phyloP scores from a whole-genome alignment of 1,140 invertebrate genomes.

The Apis mellifera region Amel_HAv3.1 CM009937.2:11265501-11266000 shows the following conservation, averaged over 20 bases:
- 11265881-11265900: too few relatives aligned
- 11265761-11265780: background rate
- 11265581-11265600: conserved; percentile 39
- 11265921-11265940: too few relatives aligned
- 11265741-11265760: background rate
- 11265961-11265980: too few relatives aligned
- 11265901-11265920: too few relatives aligned
- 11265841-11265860: too few relatives aligned
- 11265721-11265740: conserved; percentile 25
- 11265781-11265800: background rate
- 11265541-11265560: conserved; percentile 72
- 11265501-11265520: conserved; percentile 66
- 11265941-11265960: too few relatives aligned
- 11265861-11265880: too few relatives aligned
- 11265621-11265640: conserved; percentile 51
- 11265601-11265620: conserved; percentile 41
- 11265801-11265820: background rate
- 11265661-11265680: conserved; percentile 58
- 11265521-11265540: conserved; percentile 71
- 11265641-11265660: conserved; percentile 48
- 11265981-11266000: too few relatives aligned
- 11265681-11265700: conserved; percentile 27
- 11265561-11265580: conserved; percentile 65
- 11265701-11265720: conserved; percentile 45
- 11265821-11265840: too few relatives aligned